Percentiles rank a stretch among this genome's conserved stretches.
Evolutionary conservation across 30 jellyfish, hydroid and myxozoan genomes (phyloP).

Genomic region (Sanderia malayensis): DNA sequence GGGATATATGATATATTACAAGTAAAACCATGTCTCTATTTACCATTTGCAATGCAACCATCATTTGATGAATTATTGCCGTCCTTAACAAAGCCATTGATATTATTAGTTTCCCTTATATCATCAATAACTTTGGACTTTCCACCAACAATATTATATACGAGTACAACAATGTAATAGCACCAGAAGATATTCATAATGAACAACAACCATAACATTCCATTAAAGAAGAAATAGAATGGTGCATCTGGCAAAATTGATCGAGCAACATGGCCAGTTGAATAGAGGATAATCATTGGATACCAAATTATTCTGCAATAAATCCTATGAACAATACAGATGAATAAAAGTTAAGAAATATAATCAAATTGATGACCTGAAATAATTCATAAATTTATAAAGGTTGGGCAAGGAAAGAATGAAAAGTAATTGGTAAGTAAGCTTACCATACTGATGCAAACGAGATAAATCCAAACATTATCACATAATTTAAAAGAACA

Average conservation of each 20-base stretch:
- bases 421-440: not conserved
- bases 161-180: slow-evolving; percentile 70
- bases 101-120: slow-evolving; percentile 58
- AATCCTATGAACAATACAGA: too few species aligned
- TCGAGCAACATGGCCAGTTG: slow-evolving; percentile 63
- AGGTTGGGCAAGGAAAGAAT: too few species aligned
- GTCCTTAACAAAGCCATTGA: too few species aligned
- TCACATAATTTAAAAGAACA: slow-evolving; percentile 20
- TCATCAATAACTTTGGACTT: slow-evolving; percentile 71
- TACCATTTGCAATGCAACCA: too few species aligned
- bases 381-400: too few species aligned
- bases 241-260: slow-evolving; percentile 52
- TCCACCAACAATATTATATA: slow-evolving; percentile 70
- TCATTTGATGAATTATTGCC: too few species aligned
- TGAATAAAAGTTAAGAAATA: too few species aligned
- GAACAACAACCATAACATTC: slow-evolving; percentile 66
- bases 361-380: too few species aligned
- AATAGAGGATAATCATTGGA: slow-evolving; percentile 71
- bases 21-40: too few species aligned
- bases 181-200: slow-evolving; percentile 80
- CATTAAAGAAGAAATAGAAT: slow-evolving; percentile 79
- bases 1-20: too few species aligned
- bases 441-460: slow-evolving; percentile 84
- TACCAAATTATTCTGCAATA: slow-evolving; percentile 61
- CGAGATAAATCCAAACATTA: slow-evolving; percentile 63